Evolutionary conservation across 2,113 vertebrate genomes (phyloP).

Genomic region (Loxodonta africana): DNA sequence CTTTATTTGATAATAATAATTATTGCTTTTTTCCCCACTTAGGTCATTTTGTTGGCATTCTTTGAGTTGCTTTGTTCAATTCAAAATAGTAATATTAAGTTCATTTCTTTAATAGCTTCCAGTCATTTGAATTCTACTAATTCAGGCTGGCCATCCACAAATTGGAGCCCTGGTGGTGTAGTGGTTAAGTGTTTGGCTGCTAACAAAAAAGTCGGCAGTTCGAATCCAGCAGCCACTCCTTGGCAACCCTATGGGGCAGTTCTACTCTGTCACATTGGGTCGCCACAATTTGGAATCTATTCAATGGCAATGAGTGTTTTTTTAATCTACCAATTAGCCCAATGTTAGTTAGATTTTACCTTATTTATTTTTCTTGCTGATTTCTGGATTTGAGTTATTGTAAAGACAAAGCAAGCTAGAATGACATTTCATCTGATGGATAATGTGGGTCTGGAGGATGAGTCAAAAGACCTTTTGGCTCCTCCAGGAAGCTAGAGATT

Average conservation of each 20-base stretch:
- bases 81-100: conserved; percentile 12
- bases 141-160: not conserved
- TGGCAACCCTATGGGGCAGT: not conserved
- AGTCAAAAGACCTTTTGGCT: not conserved
- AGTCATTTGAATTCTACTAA: not conserved
- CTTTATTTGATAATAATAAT: not conserved
- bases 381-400: not conserved
- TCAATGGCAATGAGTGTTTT: not conserved
- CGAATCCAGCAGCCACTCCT: no score
- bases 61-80: conserved; percentile 23
- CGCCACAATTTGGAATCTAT: not conserved
- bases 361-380: not conserved
- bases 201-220: no score
- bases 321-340: no score
- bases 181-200: no score
- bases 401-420: not conserved
- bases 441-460: not conserved
- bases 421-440: not conserved
- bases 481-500: conserved; percentile 2
- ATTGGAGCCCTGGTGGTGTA: not conserved
- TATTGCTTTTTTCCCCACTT: not conserved
- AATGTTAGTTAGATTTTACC: not conserved
- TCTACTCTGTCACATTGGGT: not conserved
- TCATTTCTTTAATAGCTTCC: conserved; percentile 15
- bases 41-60: not conserved